Conservation (phyloP, 2,113 vertebrate genomes). For the Rhinopomastus cyanomelas region DNA sequence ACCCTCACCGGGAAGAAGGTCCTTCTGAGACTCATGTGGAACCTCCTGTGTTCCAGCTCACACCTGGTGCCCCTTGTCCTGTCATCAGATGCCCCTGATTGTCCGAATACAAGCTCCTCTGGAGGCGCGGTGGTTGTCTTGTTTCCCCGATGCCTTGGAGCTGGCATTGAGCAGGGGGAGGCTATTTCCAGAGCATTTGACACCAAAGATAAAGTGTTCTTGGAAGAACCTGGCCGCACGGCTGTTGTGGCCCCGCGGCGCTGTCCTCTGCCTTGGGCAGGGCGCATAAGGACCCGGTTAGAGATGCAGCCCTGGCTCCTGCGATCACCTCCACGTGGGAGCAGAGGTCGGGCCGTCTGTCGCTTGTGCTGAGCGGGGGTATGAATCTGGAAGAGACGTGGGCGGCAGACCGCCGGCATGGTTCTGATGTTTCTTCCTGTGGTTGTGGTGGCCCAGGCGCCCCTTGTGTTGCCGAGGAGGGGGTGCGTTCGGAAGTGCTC, state of each 20-base stretch:
- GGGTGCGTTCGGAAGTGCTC: neutral
- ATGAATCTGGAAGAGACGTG: neutral
- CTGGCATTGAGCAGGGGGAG: neutral
- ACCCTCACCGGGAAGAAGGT: too few relatives aligned
- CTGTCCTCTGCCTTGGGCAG: neutral
- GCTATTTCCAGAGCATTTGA: neutral
- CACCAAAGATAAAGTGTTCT: neutral
- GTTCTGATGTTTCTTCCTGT: conserved; percentile 16
- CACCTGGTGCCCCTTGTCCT: too few relatives aligned
- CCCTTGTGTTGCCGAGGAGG: neutral
- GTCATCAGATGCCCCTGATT: too few relatives aligned
- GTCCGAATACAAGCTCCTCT: too few relatives aligned
- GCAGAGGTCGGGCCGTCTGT: neutral
- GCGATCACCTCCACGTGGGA: neutral
- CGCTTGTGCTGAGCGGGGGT: neutral
- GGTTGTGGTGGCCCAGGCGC: neutral
- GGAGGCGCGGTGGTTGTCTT: too few relatives aligned
- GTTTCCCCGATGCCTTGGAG: neutral
- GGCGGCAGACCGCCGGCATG: neutral
- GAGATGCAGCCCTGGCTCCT: neutral
- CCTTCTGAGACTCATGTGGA: too few relatives aligned
- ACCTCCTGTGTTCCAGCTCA: too few relatives aligned
- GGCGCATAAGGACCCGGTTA: conserved; percentile 6
- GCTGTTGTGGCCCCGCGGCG: neutral
- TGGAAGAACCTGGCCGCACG: neutral